phyloP scores from a whole-genome alignment of 2,113 vertebrate genomes.

The Azemiops feae region DNA sequence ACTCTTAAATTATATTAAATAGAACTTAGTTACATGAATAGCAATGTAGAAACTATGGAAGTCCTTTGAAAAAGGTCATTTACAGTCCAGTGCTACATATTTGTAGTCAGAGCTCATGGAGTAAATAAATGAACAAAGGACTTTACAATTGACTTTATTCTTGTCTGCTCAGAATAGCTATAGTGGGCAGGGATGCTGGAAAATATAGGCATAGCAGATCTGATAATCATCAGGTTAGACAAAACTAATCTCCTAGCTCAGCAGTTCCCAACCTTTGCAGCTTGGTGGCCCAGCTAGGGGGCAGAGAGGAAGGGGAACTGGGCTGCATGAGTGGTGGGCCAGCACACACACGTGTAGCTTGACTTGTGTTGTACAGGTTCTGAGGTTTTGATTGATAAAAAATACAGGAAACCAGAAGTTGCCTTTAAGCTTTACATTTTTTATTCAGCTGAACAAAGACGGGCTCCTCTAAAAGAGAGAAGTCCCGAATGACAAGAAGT shows the following conservation, averaged over 20 bases:
- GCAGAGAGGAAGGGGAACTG: neutral
- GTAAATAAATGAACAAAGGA: neutral
- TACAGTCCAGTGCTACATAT: neutral
- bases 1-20: constrained; percentile 30
- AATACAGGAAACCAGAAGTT: no score
- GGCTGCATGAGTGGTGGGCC: neutral
- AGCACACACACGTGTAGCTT: neutral
- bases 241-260: neutral
- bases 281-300: neutral
- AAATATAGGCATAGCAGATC: neutral
- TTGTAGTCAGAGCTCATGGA: neutral
- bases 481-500: no score
- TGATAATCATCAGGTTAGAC: neutral
- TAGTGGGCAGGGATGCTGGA: neutral
- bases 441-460: no score
- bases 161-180: neutral
- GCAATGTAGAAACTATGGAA: constrained; percentile 34
- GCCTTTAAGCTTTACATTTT: no score
- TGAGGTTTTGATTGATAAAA: no score
- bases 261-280: neutral
- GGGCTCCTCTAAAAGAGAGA: no score
- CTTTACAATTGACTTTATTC: neutral
- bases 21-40: constrained; percentile 36
- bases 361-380: no score
- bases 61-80: neutral